Base-by-base conservation (phyloP, 2,797 vertebrate genomes). In the Poeciliopsis turneri region DNA sequence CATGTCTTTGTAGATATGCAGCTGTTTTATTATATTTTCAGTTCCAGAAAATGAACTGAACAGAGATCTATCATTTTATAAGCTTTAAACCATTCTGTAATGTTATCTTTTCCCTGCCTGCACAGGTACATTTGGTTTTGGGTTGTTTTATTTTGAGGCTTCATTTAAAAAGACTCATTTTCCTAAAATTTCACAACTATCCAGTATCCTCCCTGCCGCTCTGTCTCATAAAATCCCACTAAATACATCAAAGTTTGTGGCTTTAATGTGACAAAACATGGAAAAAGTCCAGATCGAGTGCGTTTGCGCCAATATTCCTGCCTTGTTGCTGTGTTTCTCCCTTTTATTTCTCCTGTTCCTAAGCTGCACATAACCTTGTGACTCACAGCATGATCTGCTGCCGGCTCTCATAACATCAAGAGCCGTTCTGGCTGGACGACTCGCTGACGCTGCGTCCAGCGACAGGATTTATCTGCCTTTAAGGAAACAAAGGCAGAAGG, bases 301-400 rank as follows among this genome's bases (percentile, higher is more conserved):
- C 10, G 64, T 68, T 25, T 53, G 1, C 6, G 30, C 72, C 33
- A 36, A 49, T 73, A 33, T 53, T 53, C 30, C 47, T 36, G 47
- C 20, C 47, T 51, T 36, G 30, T 53, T 73, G 20, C 72, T 25
- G 16, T 39, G 23, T 74, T 66, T 76, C 75, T 59, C 12, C 1
- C 78, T 70, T 81, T 46, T 80, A 47, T 80, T 13, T 89, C 81
- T 76, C 74, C 72, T 51, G 66, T 80, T 84, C 53, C 49, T 15
- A 18, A 55, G 82, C 88, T 88, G 82, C 53, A 80, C 76, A 80
- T 78, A 78, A 82, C 79, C 82, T 82, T 46, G 59, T 76, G 70
- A 33, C 59, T 72, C 83, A 83, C 77, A 81, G 74, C 75, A 69
- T 76, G 78, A 84, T 87, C 78, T 66, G 75, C 84, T 75, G 88